Percentiles rank a stretch among this genome's conserved stretches.
These are phyloP conservation scores for Balaenoptera acutorostrata DNA, from an alignment of 2,113 vertebrate species.

Conservation along the genomic window DNA sequence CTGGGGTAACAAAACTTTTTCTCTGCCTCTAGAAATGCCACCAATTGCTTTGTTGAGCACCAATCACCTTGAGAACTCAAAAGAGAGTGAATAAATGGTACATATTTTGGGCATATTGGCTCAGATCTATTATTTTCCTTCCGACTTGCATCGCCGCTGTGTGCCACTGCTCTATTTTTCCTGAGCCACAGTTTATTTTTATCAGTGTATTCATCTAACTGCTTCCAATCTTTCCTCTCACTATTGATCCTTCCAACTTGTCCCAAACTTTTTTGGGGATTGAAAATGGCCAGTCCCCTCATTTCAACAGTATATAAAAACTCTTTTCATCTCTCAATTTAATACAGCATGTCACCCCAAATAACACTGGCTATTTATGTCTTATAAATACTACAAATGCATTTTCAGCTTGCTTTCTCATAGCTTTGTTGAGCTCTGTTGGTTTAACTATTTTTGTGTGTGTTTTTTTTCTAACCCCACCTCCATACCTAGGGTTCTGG, in stretches of 20 bases:
- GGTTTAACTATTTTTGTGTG: background rate
- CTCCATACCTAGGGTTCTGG: background rate
- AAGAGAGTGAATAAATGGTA: background rate
- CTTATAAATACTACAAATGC: conserved; percentile 30
- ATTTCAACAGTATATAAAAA: conserved; percentile 21
- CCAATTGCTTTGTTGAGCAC: background rate
- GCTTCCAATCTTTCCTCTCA: conserved; percentile 23
- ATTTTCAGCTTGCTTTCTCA: background rate
- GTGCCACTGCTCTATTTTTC: background rate
- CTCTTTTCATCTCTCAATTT: conserved; percentile 10
- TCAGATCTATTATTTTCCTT: background rate
- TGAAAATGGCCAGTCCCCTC: background rate
- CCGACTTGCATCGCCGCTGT: background rate
- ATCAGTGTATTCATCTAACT: background rate
- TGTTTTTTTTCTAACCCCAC: background rate
- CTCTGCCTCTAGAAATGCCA: background rate
- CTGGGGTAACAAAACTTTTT: background rate
- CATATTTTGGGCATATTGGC: background rate
- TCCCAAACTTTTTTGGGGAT: background rate
- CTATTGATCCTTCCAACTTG: background rate
- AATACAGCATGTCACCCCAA: background rate
- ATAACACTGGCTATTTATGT: conserved; percentile 33
- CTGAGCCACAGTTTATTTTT: background rate
- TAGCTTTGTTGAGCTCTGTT: background rate
- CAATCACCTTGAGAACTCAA: background rate